A percentile compares a stretch with the other conserved stretches of the same genome.
phyloP scores from a whole-genome alignment of 2,797 vertebrate species.

The Ataeniobius toweri region DNA sequence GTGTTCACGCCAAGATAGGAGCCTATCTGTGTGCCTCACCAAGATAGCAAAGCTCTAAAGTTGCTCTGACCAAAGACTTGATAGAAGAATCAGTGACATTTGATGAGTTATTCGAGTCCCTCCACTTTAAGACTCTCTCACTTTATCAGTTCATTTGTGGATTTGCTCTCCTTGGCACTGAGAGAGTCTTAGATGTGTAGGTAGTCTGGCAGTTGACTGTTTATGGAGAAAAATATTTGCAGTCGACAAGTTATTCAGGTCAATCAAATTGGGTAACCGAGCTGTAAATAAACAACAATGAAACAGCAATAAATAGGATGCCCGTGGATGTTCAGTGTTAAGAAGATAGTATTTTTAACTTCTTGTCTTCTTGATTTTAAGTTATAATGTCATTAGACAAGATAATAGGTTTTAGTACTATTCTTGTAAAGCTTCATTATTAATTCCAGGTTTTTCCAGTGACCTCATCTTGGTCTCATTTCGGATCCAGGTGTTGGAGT shows the following conservation, averaged over 20 bases:
- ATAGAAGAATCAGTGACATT: constrained; percentile 73
- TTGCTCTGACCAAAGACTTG: constrained; percentile 69
- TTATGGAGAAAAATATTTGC: neutral
- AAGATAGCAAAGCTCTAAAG: constrained; percentile 76
- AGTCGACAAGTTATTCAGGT: neutral
- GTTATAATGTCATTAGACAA: neutral
- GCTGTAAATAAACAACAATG: neutral
- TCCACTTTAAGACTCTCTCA: constrained; percentile 50
- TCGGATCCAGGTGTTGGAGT: neutral
- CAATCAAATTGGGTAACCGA: neutral
- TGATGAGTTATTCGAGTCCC: constrained; percentile 71
- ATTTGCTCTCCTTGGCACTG: constrained; percentile 51
- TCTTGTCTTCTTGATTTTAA: neutral
- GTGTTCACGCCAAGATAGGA: constrained; percentile 82
- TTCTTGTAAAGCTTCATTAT: neutral
- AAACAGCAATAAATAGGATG: neutral
- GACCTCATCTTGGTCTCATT: neutral
- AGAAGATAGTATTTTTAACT: neutral
- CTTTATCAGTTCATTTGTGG: constrained; percentile 67
- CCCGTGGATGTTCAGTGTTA: neutral
- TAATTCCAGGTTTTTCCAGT: neutral
- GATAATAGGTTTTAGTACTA: neutral
- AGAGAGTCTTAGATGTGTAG: constrained; percentile 43
- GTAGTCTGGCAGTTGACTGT: constrained; percentile 41
- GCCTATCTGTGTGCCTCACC: constrained; percentile 86